Conservation (phyloP, 2,113 vertebrate genomes). For the Vidua chalybeata region DNA sequence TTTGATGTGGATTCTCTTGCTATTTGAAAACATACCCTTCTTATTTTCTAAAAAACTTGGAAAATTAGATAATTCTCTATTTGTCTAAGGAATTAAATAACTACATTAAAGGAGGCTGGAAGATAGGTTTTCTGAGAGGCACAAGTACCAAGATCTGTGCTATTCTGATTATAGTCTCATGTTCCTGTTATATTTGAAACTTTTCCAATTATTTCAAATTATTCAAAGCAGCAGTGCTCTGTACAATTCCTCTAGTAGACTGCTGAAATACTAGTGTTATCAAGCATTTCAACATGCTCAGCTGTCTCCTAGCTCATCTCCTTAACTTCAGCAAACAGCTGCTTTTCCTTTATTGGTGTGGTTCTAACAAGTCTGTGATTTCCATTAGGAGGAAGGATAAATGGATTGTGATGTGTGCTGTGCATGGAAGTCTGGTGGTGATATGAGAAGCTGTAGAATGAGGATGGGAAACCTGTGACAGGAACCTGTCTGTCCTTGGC, state of each 20-base stretch:
- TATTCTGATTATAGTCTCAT: background rate
- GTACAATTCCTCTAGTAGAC: background rate
- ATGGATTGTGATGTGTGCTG: background rate
- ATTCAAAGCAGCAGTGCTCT: background rate
- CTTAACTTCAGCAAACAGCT: background rate
- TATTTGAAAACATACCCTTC: background rate
- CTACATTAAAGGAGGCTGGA: background rate
- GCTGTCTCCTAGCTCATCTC: background rate
- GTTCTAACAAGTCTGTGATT: background rate
- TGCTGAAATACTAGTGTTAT: background rate
- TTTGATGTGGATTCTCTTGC: background rate
- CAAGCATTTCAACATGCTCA: slow-evolving; percentile 3
- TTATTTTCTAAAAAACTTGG: background rate
- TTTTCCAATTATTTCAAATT: background rate
- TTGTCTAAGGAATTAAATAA: background rate
- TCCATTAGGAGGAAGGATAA: background rate
- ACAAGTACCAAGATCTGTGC: background rate
- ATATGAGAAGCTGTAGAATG: background rate
- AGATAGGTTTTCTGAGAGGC: background rate
- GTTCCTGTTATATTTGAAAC: background rate
- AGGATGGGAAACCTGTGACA: background rate
- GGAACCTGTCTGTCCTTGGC: background rate
- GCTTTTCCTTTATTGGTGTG: background rate
- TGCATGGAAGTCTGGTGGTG: fast-evolving
- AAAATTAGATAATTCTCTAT: background rate